Evolutionary conservation across 2,888 invertebrate species (phyloP).

Genomic region (Onthophagus sagittarius): DNA sequence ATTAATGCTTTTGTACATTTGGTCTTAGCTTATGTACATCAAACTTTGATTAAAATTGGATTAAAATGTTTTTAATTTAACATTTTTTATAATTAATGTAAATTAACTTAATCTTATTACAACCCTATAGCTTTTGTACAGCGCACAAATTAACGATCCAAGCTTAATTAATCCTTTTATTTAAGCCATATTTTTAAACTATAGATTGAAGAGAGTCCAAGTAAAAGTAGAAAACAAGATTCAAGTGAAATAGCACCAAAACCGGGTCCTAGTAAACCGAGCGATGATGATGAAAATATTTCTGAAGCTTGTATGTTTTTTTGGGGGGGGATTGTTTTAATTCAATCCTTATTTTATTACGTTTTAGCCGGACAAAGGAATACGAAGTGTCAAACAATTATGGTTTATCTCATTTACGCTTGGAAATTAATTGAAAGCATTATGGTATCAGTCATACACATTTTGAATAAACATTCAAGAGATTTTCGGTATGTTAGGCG

Average conservation of each 20-base stretch:
- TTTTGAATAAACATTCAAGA: conserved; percentile 82
- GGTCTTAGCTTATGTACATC: not conserved
- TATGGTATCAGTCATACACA: conserved; percentile 76
- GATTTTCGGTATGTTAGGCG: conserved; percentile 94
- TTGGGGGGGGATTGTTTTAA: not conserved
- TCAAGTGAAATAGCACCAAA: not conserved
- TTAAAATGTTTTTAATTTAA: too few species aligned
- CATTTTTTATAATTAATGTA: too few species aligned
- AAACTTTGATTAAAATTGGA: not conserved
- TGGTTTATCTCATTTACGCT: conserved; percentile 55
- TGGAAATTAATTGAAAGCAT: conserved; percentile 73
- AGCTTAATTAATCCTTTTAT: not conserved
- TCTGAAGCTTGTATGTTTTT: not conserved
- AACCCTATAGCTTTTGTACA: not conserved
- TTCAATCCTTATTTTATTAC: not conserved
- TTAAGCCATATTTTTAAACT: not conserved
- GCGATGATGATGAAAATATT: not conserved
- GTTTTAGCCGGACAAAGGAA: conserved; percentile 4
- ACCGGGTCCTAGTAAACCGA: not conserved
- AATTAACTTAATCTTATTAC: too few species aligned
- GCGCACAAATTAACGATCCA: not conserved
- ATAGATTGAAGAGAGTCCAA: not conserved
- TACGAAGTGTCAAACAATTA: conserved; percentile 49
- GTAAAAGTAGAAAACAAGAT: not conserved
- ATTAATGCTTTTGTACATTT: not conserved